phyloP scores from a whole-genome alignment of 2,888 invertebrate genomes.

The Coremacera marginata region DNA sequence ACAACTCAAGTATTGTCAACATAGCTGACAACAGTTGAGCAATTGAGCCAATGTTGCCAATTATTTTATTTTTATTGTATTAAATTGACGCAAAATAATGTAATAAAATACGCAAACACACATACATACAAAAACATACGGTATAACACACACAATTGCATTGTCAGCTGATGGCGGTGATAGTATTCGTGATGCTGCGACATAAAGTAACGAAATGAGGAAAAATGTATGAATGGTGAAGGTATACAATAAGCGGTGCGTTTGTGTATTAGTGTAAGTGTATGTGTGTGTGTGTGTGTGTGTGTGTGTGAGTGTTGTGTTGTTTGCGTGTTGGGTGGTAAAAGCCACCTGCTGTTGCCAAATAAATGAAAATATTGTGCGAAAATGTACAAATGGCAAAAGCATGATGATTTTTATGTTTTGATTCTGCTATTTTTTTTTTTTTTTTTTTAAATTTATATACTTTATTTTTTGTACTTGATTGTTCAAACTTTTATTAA shows the following conservation, averaged over 20 bases:
- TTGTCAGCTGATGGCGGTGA: neutral
- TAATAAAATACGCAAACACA: neutral
- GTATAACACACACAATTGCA: neutral
- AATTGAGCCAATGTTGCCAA: conserved; percentile 22
- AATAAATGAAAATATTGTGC: neutral
- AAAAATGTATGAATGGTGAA: neutral
- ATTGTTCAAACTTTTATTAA: too few relatives aligned
- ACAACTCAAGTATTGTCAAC: neutral
- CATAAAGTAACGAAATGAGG: conserved; percentile 1
- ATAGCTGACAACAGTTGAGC: neutral
- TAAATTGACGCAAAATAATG: neutral
- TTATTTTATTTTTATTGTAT: conserved; percentile 24
- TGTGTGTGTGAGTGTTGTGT: neutral
- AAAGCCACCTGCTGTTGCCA: neutral
- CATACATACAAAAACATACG: too few relatives aligned
- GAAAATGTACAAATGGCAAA: too few relatives aligned
- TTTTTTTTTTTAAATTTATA: too few relatives aligned
- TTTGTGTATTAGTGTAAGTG: neutral
- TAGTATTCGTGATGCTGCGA: neutral
- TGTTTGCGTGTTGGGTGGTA: neutral
- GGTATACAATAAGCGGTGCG: too few relatives aligned
- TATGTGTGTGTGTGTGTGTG: neutral
- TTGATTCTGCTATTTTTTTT: too few relatives aligned
- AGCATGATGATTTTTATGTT: too few relatives aligned
- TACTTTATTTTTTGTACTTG: too few relatives aligned